Percentiles rank a stretch among this genome's conserved stretches.
Evolutionary conservation across 2,888 invertebrate genomes (phyloP).

Genomic region (Syrphus vitripennis): DNA sequence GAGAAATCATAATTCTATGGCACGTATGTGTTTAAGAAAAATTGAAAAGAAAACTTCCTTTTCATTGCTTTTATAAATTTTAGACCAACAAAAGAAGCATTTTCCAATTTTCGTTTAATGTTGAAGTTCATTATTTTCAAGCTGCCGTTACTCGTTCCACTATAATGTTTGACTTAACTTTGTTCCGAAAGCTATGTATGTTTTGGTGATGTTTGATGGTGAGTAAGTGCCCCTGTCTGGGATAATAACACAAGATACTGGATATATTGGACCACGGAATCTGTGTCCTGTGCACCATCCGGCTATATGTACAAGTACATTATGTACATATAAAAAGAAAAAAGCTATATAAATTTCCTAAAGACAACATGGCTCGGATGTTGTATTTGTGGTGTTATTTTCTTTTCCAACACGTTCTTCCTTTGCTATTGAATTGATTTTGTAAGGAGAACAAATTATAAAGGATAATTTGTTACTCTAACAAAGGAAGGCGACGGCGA

Average conservation of each 20-base stretch:
- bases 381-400: constrained; percentile 14
- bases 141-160: neutral
- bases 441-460: constrained; percentile 1
- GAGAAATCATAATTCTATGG: constrained; percentile 24
- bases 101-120: constrained; percentile 15
- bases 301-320: too few species aligned
- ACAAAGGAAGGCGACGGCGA: too few species aligned
- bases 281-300: neutral
- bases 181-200: neutral
- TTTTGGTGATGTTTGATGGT: neutral
- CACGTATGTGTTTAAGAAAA: constrained; percentile 54
- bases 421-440: constrained; percentile 31
- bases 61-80: neutral
- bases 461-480: constrained; percentile 16
- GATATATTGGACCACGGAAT: neutral
- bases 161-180: neutral
- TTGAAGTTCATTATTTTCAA: constrained; percentile 36
- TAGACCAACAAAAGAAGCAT: constrained; percentile 25
- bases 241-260: neutral
- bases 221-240: neutral
- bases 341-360: constrained; percentile 21
- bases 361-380: constrained; percentile 30
- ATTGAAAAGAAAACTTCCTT: constrained; percentile 53
- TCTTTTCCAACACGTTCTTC: neutral
- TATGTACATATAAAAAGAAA: constrained; percentile 25